phyloP scores from a whole-genome alignment of 1,140 invertebrate species.

The Bursaphelenchus mucronatus region DNA sequence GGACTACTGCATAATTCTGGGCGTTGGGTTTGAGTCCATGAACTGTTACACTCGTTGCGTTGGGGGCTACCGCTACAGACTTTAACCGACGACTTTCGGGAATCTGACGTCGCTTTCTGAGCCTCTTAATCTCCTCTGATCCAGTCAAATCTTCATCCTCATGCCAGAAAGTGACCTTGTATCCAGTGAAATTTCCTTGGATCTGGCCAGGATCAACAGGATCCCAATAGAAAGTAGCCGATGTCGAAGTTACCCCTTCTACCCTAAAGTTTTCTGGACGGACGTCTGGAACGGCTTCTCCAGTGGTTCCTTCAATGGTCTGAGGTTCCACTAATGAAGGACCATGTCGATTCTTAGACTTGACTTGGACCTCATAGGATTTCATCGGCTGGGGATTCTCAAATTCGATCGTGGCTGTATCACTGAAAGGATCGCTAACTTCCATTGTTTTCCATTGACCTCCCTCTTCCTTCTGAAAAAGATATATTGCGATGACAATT shows the following conservation, averaged over 20 bases:
- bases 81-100: conserved; percentile 26
- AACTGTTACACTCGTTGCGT: conserved; percentile 71
- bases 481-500: too few species aligned
- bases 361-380: conserved; percentile 53
- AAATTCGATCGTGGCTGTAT: conserved; percentile 49
- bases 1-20: conserved; percentile 74
- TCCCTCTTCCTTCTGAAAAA: conserved; percentile 26
- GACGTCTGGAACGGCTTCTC: conserved; percentile 54
- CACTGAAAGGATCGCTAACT: conserved; percentile 52
- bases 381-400: conserved; percentile 51
- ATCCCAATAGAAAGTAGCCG: conserved; percentile 56
- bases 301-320: conserved; percentile 73
- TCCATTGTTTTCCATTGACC: conserved; percentile 47
- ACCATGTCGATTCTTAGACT: conserved; percentile 82
- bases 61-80: conserved; percentile 47
- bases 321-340: conserved; percentile 76
- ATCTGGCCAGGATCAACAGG: conserved; percentile 51
- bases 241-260: conserved; percentile 39
- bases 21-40: conserved; percentile 81
- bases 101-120: conserved; percentile 17
- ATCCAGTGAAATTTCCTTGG: conserved; percentile 83
- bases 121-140: neutral
- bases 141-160: conserved; percentile 44
- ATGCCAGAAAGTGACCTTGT: conserved; percentile 63
- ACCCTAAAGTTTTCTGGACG: conserved; percentile 50